Evolutionary conservation across 2,888 invertebrate species (phyloP).

Genomic region (Yponomeuta malinellus): DNA sequence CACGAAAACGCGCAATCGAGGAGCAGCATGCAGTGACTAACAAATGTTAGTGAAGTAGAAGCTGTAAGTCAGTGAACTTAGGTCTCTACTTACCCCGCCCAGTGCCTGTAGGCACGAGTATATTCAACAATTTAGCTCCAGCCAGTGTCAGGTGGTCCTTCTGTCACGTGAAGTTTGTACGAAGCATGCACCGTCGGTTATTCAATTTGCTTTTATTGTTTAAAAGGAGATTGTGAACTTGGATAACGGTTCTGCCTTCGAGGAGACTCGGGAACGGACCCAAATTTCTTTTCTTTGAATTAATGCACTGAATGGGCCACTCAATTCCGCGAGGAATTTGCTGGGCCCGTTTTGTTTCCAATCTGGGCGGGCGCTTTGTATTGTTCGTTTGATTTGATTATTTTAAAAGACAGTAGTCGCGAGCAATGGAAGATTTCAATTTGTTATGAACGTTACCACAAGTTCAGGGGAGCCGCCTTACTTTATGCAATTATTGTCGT

Average conservation of each 20-base stretch:
- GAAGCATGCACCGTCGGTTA: constrained; percentile 29
- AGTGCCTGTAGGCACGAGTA: no score
- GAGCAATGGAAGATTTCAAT: background rate
- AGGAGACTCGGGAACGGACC: constrained; percentile 31
- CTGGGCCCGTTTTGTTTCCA: constrained; percentile 29
- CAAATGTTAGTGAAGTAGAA: no score
- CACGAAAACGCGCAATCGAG: no score
- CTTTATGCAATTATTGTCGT: no score
- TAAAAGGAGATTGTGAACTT: constrained; percentile 45
- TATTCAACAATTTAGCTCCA: no score
- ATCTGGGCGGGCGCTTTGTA: constrained; percentile 19
- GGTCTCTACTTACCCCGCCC: no score
- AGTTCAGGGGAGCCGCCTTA: no score
- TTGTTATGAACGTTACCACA: background rate
- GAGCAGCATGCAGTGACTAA: no score
- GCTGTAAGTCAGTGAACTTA: no score
- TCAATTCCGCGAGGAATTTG: constrained; percentile 34
- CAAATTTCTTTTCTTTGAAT: constrained; percentile 36
- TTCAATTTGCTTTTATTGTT: constrained; percentile 55
- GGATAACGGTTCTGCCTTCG: constrained; percentile 29
- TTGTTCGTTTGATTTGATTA: constrained; percentile 26
- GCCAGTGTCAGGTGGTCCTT: background rate
- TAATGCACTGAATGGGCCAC: constrained; percentile 44
- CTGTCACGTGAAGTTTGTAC: background rate
- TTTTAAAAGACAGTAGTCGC: background rate